Percentiles rank a stretch among this genome's conserved stretches.
These are phyloP conservation scores for Popillia japonica DNA, from an alignment of 1,140 invertebrate genomes.

Conservation along the genomic window DNA sequence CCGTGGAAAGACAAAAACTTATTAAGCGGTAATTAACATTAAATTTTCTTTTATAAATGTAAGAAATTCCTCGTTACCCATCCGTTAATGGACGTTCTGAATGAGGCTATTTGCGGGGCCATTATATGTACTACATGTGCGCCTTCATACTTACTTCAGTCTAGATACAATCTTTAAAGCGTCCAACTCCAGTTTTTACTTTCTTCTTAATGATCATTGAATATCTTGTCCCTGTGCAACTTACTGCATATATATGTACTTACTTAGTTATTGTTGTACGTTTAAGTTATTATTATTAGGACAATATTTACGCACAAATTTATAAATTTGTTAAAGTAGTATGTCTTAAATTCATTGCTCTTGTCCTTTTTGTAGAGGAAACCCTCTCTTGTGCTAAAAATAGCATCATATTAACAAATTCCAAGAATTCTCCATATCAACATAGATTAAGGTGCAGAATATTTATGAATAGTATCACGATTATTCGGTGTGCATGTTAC, in stretches of 20 bases:
- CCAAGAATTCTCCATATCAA: not conserved
- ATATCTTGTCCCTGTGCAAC: not conserved
- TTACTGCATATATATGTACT: not conserved
- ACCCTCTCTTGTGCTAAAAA: conserved; percentile 25
- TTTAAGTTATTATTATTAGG: not conserved
- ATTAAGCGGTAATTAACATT: not conserved
- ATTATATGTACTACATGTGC: too few species aligned
- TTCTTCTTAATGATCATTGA: too few species aligned
- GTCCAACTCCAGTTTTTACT: not conserved
- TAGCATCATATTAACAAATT: not conserved
- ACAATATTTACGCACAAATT: too few species aligned
- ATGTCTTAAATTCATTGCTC: too few species aligned
- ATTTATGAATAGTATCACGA: conserved; percentile 4
- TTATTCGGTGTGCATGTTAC: too few species aligned
- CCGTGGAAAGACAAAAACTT: not conserved
- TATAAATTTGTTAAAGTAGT: too few species aligned
- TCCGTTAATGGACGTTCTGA: not conserved
- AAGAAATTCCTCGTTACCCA: not conserved
- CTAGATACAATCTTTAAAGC: not conserved
- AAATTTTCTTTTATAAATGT: too few species aligned
- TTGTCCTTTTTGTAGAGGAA: not conserved
- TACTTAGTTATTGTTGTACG: not conserved
- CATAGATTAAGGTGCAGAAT: not conserved
- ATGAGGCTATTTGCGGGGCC: not conserved
- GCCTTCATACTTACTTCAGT: not conserved